These are phyloP conservation scores for Drosophila burlai DNA, from an alignment of 1,140 invertebrate species.

Conservation along the genomic window DNA sequence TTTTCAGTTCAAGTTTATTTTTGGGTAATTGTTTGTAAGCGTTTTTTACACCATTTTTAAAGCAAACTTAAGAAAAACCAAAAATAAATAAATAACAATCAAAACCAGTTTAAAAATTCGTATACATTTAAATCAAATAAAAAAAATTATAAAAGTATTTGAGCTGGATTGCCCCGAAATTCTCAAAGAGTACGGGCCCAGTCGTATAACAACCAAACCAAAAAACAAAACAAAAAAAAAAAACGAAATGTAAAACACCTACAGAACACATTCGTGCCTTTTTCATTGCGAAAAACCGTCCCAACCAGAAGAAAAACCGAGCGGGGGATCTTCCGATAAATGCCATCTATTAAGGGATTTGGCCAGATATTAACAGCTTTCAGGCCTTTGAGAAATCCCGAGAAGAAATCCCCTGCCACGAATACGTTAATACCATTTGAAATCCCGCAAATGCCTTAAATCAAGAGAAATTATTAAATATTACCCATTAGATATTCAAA, in stretches of 20 bases:
- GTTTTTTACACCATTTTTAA: slow-evolving; percentile 66
- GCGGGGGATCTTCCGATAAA: slow-evolving; percentile 15
- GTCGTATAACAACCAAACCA: slow-evolving; percentile 34
- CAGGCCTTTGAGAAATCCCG: background rate
- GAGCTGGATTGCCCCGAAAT: slow-evolving; percentile 52
- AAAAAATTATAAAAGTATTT: slow-evolving; percentile 49
- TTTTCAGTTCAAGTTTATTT: slow-evolving; percentile 65
- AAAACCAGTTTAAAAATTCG: slow-evolving; percentile 62
- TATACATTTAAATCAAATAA: slow-evolving; percentile 61
- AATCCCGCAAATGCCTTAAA: slow-evolving; percentile 70
- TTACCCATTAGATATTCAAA: slow-evolving; percentile 70
- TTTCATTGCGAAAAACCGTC: slow-evolving; percentile 81
- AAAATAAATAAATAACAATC: slow-evolving; percentile 21
- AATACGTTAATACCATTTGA: slow-evolving; percentile 63
- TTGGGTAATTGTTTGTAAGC: slow-evolving; percentile 74
- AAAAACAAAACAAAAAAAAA: slow-evolving; percentile 6
- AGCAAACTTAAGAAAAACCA: slow-evolving; percentile 17
- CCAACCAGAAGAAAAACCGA: slow-evolving; percentile 44
- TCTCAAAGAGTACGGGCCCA: slow-evolving; percentile 64
- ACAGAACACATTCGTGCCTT: slow-evolving; percentile 77
- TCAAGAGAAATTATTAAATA: slow-evolving; percentile 58
- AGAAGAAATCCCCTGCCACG: slow-evolving; percentile 23
- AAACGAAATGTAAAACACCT: slow-evolving; percentile 55
- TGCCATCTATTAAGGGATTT: slow-evolving; percentile 5
- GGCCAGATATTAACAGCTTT: background rate